Conservation (phyloP, 2,888 invertebrate species). For the Tipula helvola region DNA sequence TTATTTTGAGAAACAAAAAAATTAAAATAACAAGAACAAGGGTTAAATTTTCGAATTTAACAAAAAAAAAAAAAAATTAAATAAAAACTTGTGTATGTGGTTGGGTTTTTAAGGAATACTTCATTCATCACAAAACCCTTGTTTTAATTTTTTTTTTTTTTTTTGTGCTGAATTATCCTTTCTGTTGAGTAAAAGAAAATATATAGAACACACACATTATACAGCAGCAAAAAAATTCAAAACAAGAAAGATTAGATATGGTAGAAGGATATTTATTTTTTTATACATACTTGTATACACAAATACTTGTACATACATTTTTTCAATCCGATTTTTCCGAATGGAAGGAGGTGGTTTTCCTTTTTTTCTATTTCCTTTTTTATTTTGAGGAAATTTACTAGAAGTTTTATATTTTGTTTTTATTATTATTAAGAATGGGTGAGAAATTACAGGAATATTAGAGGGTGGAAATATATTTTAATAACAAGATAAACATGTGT, state of each 20-base stretch:
- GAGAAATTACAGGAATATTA: background rate
- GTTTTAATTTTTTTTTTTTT: background rate
- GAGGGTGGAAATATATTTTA: background rate
- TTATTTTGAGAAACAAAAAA: background rate
- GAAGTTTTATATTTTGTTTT: background rate
- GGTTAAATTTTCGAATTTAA: background rate
- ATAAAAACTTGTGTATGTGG: background rate
- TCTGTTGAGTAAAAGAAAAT: background rate
- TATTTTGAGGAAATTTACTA: background rate
- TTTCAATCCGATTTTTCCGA: background rate
- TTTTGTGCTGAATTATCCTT: background rate
- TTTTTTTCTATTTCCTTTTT: background rate
- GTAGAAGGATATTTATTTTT: background rate
- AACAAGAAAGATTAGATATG: background rate
- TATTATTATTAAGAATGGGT: background rate
- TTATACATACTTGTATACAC: background rate
- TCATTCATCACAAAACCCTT: background rate
- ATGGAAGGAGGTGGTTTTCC: background rate
- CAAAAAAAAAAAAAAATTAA: background rate
- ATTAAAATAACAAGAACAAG: background rate
- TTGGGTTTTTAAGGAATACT: background rate
- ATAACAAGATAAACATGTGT: background rate
- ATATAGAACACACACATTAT: background rate
- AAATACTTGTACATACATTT: background rate
- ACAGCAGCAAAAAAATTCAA: background rate